Base-by-base conservation (phyloP, 1,140 invertebrate species). In the Drosophila prosaltans region DNA sequence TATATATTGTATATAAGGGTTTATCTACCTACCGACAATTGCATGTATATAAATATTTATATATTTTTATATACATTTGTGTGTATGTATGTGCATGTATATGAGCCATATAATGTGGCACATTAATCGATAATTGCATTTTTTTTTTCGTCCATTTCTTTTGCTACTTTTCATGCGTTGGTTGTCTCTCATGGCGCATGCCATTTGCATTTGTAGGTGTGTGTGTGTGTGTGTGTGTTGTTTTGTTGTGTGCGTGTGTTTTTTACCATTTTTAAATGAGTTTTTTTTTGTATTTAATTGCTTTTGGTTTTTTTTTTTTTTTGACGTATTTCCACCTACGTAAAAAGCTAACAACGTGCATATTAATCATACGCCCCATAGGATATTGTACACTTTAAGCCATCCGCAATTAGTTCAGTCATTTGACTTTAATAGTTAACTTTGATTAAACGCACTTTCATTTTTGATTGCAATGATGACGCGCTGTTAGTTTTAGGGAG, bases 121-220 rank as follows among this genome's bases (percentile, higher is more conserved):
- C 85, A 89, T 89, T 89, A 89, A 89, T 89, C 84, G 84, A 89
- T 89, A 89, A 89, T 89, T 89, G 84, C 80, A 89, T 79, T 79
- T 79, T 80, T 80, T 86, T 85, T 71, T 78, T 80, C 69, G 69
- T 82, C 51, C 85, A 89, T 89, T 89, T 89, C 81, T 89, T 85
- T 89, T 89, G 74, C 84, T 78, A 84, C 77, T 88, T 88, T 88
- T 80, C 84, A 88, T 89, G 80, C 80, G 68, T 89, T 88, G 64
- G 54, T 69, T 82, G 73, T 78, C 78, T 89, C 84, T 80, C 76
- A 72, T 78, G 82, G 81, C 81, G 75, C 82, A 86, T 79, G 78
- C 75, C 82, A 86, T 82, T 79, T 86, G 77, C 84, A 69, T 88
- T 65, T 78, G 68, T 61, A n/a, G 51, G 66, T 39, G 57, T 68